Evolutionary conservation across 2,888 invertebrate genomes (phyloP), one percentile per base, ranked within the genome.

Genomic region (Andrena praecox): DNA sequence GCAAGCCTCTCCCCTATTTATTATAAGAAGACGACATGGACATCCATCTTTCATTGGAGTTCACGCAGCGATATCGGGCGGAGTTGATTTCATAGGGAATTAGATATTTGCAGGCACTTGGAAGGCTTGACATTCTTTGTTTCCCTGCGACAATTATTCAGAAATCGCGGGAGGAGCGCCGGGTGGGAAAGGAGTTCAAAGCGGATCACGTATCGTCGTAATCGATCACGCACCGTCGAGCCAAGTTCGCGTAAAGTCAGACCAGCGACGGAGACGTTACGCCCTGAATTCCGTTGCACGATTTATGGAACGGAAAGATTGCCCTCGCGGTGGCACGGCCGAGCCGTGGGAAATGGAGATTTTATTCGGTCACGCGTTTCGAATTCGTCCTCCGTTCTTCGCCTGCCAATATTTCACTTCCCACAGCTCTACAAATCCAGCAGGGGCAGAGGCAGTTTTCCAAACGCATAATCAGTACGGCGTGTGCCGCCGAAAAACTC

Each of bases 201-300:
- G 48, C 72, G 74, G 63, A 72, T 84, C 82, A 76, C 63, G 77
- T 71, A 64, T 69, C 78, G 74, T 7, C 10, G 68, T 42, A 77
- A 79, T 84, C 76, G 76, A 71, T 84, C 76, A 72, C 72, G 75
- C 70, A 35, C 52, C 31, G 31, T 27, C 54, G 64, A 56, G 29
- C 8, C 31, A 54, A 72, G 62, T 72, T 62, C 64, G 48, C 29
- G 56, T 56, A 66, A 76, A 67, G 56, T 63, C 63, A n/a, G 56
- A 48, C 31, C 48, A n/a, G 60, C 33, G 63, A 24, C 29, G n/a
- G 52, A 42, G 73, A 48, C 60, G 63, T 16, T 42, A 68, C 67
- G 78, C 54, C 63, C 50, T 35, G 80, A 81, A 70, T 74, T 81
- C 35, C 74, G 74, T 54, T 29, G 33, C 66, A 29, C 82, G 78